phyloP scores from a whole-genome alignment of 2,113 vertebrate genomes.

The Zosterops borbonicus region DNA sequence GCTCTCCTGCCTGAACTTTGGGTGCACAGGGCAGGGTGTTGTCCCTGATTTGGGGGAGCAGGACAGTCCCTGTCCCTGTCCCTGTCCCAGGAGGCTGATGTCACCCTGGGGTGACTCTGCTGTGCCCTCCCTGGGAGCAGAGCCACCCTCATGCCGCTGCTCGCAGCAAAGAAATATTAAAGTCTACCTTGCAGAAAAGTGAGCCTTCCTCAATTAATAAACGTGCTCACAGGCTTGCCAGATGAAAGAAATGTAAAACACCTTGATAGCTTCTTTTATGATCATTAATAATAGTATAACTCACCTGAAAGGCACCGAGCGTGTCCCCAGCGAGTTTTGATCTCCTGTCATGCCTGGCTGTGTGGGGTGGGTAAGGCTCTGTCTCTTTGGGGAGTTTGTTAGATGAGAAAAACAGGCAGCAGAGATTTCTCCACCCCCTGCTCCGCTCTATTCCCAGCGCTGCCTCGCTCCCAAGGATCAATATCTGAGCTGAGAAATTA shows the following conservation, averaged over 20 bases:
- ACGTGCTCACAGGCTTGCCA: conserved; percentile 14
- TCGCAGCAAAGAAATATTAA: background rate
- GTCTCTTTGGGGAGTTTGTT: conserved; percentile 55
- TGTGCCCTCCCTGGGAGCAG: background rate
- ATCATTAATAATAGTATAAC: conserved; percentile 52
- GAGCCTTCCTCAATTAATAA: conserved; percentile 54
- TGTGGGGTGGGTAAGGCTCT: background rate
- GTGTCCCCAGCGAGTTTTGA: conserved; percentile 6
- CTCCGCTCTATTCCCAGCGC: background rate
- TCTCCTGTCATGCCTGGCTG: conserved; percentile 15
- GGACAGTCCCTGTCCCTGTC: accelerated
- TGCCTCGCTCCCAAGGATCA: conserved; percentile 6
- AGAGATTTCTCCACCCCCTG: conserved; percentile 57
- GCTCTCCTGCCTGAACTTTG: background rate
- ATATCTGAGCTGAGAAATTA: conserved; percentile 41
- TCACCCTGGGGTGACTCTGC: accelerated
- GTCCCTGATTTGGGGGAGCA: accelerated
- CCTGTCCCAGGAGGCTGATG: accelerated
- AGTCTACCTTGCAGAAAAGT: conserved; percentile 24
- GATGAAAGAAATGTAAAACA: conserved; percentile 68
- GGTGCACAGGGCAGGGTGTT: background rate
- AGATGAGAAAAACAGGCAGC: conserved; percentile 65
- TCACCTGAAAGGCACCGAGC: conserved; percentile 47
- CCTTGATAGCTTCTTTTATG: conserved; percentile 55
- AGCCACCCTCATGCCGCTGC: accelerated